phyloP scores from a whole-genome alignment of 2,888 invertebrate genomes.

The Apomyelois bistriatella region DNA sequence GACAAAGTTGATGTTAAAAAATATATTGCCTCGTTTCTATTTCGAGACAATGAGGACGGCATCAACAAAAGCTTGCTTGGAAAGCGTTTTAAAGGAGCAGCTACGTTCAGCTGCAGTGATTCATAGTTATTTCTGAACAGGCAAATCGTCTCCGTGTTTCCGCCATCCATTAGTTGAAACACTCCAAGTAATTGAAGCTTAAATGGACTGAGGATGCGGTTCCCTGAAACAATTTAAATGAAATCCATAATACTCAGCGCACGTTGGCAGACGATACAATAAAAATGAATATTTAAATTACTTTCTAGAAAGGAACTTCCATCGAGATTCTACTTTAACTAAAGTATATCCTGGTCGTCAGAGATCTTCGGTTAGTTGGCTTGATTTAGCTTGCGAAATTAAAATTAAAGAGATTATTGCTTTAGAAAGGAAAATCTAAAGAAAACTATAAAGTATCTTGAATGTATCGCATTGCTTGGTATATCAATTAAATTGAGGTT shows the following conservation, averaged over 20 bases:
- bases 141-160: constrained; percentile 6
- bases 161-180: constrained; percentile 26
- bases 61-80: background rate
- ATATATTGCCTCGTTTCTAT: background rate
- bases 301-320: background rate
- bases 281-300: constrained; percentile 9
- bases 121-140: constrained; percentile 6
- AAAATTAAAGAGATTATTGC: too few relatives aligned
- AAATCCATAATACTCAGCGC: constrained; percentile 16
- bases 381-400: too few relatives aligned
- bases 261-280: background rate
- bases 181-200: constrained; percentile 39
- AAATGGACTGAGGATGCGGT: constrained; percentile 41
- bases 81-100: background rate
- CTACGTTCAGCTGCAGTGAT: background rate
- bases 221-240: constrained; percentile 29
- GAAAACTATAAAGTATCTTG: too few relatives aligned
- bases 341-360: background rate
- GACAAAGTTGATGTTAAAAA: constrained; percentile 1
- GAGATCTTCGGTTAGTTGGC: background rate
- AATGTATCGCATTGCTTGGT: too few relatives aligned
- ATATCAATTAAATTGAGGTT: too few relatives aligned
- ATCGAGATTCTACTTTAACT: background rate
- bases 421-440: too few relatives aligned
- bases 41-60: background rate